These are phyloP conservation scores for Sesamia inferens DNA, from an alignment of 2,888 invertebrate genomes.

Conservation along the genomic window DNA sequence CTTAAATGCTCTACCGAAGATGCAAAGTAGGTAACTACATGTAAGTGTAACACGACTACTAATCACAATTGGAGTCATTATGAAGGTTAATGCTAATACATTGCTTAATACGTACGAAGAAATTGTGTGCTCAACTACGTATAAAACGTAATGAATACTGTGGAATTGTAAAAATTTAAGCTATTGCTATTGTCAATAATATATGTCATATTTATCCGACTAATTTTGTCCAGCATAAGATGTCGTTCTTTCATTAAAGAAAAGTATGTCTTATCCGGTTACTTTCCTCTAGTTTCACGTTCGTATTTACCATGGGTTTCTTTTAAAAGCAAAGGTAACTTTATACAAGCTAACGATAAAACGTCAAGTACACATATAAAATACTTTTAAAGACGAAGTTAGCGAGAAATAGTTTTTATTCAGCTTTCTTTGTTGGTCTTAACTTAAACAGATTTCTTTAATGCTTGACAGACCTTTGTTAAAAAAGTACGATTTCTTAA, in stretches of 20 bases:
- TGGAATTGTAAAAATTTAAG: too few relatives aligned
- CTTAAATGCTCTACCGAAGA: slow-evolving; percentile 10
- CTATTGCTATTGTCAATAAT: too few relatives aligned
- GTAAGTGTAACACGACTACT: too few relatives aligned
- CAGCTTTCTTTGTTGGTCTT: slow-evolving; percentile 47
- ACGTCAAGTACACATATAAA: slow-evolving; percentile 59
- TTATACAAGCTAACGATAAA: slow-evolving; percentile 56
- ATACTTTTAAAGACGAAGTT: slow-evolving; percentile 59
- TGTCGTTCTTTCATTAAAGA: not conserved
- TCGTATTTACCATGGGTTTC: slow-evolving; percentile 37
- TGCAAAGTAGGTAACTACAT: not conserved
- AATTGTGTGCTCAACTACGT: too few relatives aligned
- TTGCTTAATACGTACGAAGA: too few relatives aligned
- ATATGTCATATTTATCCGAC: too few relatives aligned
- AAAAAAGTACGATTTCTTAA: slow-evolving; percentile 11
- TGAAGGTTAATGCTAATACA: too few relatives aligned
- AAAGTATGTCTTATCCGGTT: not conserved
- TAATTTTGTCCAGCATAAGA: not conserved
- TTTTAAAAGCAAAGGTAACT: slow-evolving; percentile 46
- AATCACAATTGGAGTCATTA: too few relatives aligned
- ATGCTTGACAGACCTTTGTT: slow-evolving; percentile 33
- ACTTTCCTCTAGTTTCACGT: slow-evolving; percentile 14
- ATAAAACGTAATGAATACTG: too few relatives aligned
- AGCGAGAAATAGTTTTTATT: slow-evolving; percentile 51
- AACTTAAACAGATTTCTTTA: slow-evolving; percentile 46